Evolutionary conservation across 2,113 vertebrate genomes (phyloP), one percentile per base, ranked within the genome.

Genomic region (Nerophis ophidion): DNA sequence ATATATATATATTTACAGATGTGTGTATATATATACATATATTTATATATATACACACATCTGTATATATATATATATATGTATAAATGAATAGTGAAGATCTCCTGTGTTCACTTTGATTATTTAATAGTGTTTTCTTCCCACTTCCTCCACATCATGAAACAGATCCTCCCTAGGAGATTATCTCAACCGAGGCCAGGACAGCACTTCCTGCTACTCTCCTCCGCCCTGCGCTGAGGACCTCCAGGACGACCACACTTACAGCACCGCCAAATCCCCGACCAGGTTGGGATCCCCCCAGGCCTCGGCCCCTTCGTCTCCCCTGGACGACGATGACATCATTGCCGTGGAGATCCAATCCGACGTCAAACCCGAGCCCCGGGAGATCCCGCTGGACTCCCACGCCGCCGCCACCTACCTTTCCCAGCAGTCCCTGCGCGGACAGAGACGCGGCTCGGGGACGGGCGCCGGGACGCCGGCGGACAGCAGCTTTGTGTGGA

Each of bases 231-330:
- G 93, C 4, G 86, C 91, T 3, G 93, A 94, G 42, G 94, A 97
- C 87, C 93, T 93, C 48, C 93, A 96, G 89, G 94, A 97, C 71
- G 96, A 98, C 71, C 94, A 96, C 91, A 98, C 93, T 64, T 97
- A 97, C 84, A 96, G 95, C 89, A 96, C 92, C 74, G 94, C 93
- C 86, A 94, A 93, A 86, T 91, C 93, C 88, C 86, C 81, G 72
- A 82, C 75, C 77, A 73, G 80, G 75, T 76, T 93, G 85, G 69
- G 92, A 66, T 75, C 86, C 59, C 81, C 84, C 61, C 71, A 78
- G 36, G 80, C 36, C 38, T 48, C 51, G 26, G 52, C 38, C 66
- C 57, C 89, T 47, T 77, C 81, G 65, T 83, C 77, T 36, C 63
- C 71, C 0, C 64, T 82, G 60, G 72, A 93, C 0, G 94, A 94